A percentile compares a stretch with the other conserved stretches of the same genome.
These are phyloP conservation scores for Pseudomyrmex flavicornis DNA, from an alignment of 1,140 invertebrate genomes.

Conservation along the genomic window DNA sequence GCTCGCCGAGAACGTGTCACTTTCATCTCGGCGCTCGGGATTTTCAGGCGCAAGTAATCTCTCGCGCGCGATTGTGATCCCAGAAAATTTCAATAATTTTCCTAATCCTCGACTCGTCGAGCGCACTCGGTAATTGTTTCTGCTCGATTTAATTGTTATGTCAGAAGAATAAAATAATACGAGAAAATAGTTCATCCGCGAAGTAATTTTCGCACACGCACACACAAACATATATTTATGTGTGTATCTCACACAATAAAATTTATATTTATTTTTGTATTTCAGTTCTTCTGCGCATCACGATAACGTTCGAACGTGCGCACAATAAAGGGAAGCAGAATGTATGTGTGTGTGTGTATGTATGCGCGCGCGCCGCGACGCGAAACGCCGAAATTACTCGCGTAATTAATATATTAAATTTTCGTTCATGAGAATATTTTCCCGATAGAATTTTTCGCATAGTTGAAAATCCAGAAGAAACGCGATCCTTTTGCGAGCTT, in stretches of 20 bases:
- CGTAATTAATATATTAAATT: no score
- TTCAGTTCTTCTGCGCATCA: neutral
- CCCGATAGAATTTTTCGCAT: neutral
- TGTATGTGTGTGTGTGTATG: no score
- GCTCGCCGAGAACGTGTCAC: neutral
- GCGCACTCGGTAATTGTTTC: slow-evolving; percentile 17
- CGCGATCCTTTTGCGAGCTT: neutral
- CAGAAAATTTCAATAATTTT: slow-evolving; percentile 34
- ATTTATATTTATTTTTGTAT: neutral
- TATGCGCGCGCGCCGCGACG: no score
- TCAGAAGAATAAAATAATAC: neutral
- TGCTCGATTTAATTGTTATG: slow-evolving; percentile 25
- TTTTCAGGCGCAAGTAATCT: neutral
- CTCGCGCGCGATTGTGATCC: neutral
- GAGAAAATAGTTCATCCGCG: neutral
- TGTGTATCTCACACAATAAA: neutral
- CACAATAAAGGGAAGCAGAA: no score
- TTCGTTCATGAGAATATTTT: neutral
- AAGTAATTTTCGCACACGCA: neutral
- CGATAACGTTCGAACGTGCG: no score
- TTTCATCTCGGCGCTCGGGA: no score
- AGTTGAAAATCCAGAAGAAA: neutral
- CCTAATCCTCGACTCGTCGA: slow-evolving; percentile 20
- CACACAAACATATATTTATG: no score
- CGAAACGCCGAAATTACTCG: no score